Evolutionary conservation across 2,888 invertebrate genomes (phyloP).

Genomic region (Thysanoteuthis rhombus): DNA sequence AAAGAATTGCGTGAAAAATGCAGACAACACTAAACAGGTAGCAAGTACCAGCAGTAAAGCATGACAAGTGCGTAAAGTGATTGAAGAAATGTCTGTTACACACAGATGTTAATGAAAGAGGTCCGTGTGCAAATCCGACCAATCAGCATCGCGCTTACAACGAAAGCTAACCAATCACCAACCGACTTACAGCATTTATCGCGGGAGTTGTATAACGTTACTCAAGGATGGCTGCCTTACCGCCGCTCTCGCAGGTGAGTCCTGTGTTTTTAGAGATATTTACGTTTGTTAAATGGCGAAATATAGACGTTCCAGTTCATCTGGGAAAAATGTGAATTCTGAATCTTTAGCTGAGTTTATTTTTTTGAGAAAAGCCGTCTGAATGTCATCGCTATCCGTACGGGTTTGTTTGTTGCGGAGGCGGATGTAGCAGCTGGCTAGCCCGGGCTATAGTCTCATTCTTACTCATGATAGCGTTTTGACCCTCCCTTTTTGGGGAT

Average conservation of each 20-base stretch:
- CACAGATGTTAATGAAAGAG: background rate
- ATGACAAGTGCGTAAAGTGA: too few species aligned
- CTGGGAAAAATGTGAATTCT: background rate
- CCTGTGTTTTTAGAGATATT: slow-evolving; percentile 27
- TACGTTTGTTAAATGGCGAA: background rate
- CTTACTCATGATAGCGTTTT: background rate
- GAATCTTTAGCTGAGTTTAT: background rate
- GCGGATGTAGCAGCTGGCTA: background rate
- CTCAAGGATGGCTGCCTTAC: slow-evolving; percentile 55
- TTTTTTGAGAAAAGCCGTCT: background rate
- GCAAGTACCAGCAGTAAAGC: too few species aligned
- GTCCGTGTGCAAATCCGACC: background rate
- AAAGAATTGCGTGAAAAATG: too few species aligned
- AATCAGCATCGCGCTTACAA: background rate
- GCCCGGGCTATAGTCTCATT: background rate
- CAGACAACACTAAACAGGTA: too few species aligned
- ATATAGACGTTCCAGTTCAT: background rate
- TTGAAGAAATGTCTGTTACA: background rate
- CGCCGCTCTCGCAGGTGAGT: slow-evolving; percentile 56
- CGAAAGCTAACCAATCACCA: background rate
- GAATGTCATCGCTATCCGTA: background rate
- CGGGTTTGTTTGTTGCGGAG: background rate
- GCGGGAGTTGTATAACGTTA: background rate
- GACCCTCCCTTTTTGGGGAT: background rate
- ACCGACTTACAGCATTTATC: background rate